Base-by-base conservation (phyloP, 1,140 invertebrate species). In the Papilio polytes region DNA sequence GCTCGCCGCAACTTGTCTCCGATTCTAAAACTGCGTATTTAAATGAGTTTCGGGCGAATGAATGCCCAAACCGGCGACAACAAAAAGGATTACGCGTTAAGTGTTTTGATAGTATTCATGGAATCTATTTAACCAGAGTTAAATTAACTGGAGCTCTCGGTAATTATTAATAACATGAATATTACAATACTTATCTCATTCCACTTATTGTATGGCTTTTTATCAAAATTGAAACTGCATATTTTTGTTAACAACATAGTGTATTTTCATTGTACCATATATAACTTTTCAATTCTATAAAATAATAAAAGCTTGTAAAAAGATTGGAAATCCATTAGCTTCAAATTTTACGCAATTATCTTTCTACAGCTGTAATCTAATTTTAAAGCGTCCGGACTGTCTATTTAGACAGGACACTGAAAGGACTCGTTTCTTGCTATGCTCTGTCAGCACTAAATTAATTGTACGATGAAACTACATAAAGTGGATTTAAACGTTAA, bases 121-220 rank as follows among this genome's bases (percentile, higher is more conserved):
- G n/a, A 56, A 56, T 56, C 53, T 56, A 18, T 51, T 51, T 51
- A 56, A 56, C 18, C 18, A n/a, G 18, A 56, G 53, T 82, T 82
- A 79, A 82, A 82, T 72, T 80, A 74, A 82, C 72, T 74, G 77
- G 72, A 80, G 78, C 72, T 80, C 20, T 56, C n/a, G 18, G n/a
- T 20, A 26, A 12, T 63, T 63, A 63, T 12, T 63, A 63, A 63
- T 63, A 22, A 22, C 3, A 13, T 63, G 4, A 22, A 63, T 63
- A 63, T 63, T 22, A 9, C 56, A 26, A 3, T 63, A 13, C 59
- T 63, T 22, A 10, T 59, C 13, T 15, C 0, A 18, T 1, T 18
- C 12, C 31, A 36, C 3, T 3, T 36, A 48, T 41, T 41, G 0
- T 41, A 41, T 41, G 4, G 36, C 36, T 41, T 8, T n/a, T 41